Base-by-base conservation (phyloP, 2,888 invertebrate genomes). In the Eupithecia abbreviata region DNA sequence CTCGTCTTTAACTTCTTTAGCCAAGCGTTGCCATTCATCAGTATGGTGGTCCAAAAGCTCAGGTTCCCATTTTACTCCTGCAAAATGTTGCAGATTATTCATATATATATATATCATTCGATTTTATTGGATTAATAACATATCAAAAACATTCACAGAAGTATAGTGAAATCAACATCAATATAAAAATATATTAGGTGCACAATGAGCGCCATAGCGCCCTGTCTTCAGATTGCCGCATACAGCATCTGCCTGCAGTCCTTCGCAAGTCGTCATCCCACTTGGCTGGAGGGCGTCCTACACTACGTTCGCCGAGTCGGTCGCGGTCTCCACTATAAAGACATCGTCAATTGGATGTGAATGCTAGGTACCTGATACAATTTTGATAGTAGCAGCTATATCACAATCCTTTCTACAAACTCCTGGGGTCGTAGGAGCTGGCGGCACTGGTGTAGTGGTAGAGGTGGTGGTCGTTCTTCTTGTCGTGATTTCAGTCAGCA, bases 31-130 rank as follows among this genome's bases (percentile, higher is more conserved):
- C 97, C 98, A 98, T 91, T 98, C 98, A 77, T 96, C 95, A 0
- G 98, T 98, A 87, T 98, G 98, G 84, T 98, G 97, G 90, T 98
- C 98, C 71, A 98, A 93, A 55, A 98, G 93, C 89, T 98, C 98
- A 0, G 98, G 98, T 68, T 97, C 96, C 98, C 98, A 98, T 86
- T 96, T 96, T 0, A 97, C 97, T 51, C 97, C 95, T 95, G 84
- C 62, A 87, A 79, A n/a, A n/a, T n/a, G n/a, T n/a, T n/a, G n/a
- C n/a, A n/a, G n/a, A n/a, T n/a, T n/a, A n/a, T n/a, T n/a, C n/a
- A n/a, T n/a, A n/a, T n/a, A n/a, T n/a, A n/a, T n/a, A n/a, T n/a
- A n/a, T n/a, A n/a, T n/a, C n/a, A 4, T 15, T 12, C 2, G 51
- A 72, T 65, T 41, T 72, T 47, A 75, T 68, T 18, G 0, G 65